A percentile compares a stretch with the other conserved stretches of the same genome.
Evolutionary conservation across 2,888 invertebrate genomes (phyloP).

Genomic region (Teleiodes luculella): DNA sequence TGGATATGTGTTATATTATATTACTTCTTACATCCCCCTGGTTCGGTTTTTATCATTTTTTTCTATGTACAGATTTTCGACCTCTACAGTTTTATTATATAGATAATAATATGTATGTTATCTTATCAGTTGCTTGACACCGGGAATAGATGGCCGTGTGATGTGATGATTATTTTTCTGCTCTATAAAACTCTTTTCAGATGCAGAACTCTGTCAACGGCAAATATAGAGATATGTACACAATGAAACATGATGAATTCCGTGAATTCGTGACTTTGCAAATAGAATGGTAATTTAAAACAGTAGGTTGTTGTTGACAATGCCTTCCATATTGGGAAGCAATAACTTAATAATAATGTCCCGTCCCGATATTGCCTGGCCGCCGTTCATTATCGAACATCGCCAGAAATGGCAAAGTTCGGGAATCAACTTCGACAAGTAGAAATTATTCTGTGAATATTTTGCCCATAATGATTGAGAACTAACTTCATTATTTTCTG

Average conservation of each 20-base stretch:
- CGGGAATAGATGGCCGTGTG: no score
- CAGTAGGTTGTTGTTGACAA: not conserved
- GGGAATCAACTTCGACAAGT: not conserved
- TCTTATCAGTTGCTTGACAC: no score
- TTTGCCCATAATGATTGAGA: not conserved
- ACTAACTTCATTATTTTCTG: not conserved
- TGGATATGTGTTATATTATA: no score
- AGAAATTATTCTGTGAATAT: not conserved
- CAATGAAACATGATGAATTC: not conserved
- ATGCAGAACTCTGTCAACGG: no score
- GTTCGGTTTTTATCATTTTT: no score
- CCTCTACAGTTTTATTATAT: no score
- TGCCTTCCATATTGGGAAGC: not conserved
- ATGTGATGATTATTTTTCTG: no score
- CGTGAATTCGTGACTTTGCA: not conserved
- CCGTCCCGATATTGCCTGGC: not conserved
- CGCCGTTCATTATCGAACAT: not conserved
- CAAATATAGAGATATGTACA: no score
- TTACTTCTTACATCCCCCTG: no score
- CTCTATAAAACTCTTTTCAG: no score
- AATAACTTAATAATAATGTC: not conserved
- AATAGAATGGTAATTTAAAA: not conserved
- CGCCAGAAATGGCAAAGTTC: not conserved
- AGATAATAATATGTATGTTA: no score
- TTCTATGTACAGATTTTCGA: no score